Evolutionary conservation across 2,888 invertebrate species (phyloP), one percentile per base, ranked within the genome.

Genomic region (Uloborus plumipes): DNA sequence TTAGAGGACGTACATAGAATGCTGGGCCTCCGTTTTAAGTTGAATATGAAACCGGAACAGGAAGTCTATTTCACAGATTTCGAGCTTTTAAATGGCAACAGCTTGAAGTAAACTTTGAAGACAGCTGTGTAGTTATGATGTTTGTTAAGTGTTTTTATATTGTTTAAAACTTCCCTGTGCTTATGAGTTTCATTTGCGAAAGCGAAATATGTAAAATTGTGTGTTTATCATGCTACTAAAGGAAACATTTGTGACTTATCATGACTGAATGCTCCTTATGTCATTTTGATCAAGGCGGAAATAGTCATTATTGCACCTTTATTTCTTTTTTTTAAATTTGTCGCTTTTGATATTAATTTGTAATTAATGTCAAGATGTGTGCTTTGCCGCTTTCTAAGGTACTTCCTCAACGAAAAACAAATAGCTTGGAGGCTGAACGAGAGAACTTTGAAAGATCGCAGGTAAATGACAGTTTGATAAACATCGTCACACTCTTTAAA

Each of bases 401-500:
- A 53, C 82, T 86, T n/a, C 93, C 94, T 88, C 92, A 92, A 86
- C 92, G 93, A 88, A 94, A 93, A 90, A 93, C 93, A 85, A 94
- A 93, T 88, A 85, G 86, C 79, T 89, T 94, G 88, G 94, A 94
- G 88, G 91, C 93, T 86, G 94, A 94, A 89, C 91, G 94, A 75
- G 95, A 95, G 89, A 93, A 93, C 87, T 95, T 95, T 89, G 95
- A 95, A 90, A 94, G 94, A 89, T 92, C 93, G 88, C 94, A 94
- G 93, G 94, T 94, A 90, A 88, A 59, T 62, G 47, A 55, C 51
- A 61, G 66, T 39, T 58, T 20, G 49, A 20, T 16, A 15, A 50
- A 16, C 50, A 58, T 51, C 47, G 58, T 16, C 18, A 20, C 51
- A 13, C 39, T 51, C 16, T 31, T 13, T 22, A 53, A 66, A 66